Conservation (phyloP, 2,797 vertebrate genomes). For the Ciconia nigra region DNA sequence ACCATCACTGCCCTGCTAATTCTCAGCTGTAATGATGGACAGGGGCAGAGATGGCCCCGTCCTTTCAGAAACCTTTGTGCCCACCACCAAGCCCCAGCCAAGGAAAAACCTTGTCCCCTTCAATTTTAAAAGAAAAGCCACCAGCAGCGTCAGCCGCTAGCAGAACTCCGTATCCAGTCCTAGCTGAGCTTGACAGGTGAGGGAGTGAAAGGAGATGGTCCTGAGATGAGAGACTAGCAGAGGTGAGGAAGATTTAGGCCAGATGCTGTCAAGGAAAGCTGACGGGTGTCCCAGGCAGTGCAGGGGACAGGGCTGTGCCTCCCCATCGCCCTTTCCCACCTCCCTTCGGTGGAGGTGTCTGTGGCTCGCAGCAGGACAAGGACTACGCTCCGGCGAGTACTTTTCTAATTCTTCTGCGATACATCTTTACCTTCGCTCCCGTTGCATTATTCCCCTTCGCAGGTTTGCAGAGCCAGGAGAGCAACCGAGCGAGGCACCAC, state of each 20-base stretch:
- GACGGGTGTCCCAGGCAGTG: not conserved
- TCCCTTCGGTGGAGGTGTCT: not conserved
- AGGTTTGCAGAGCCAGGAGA: not conserved
- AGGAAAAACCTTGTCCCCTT: not conserved
- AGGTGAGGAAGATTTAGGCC: not conserved
- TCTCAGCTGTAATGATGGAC: not conserved
- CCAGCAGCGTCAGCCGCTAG: not conserved
- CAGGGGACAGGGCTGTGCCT: no score
- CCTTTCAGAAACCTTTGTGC: not conserved
- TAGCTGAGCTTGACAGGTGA: not conserved
- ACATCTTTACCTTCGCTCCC: not conserved
- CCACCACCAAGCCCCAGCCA: not conserved
- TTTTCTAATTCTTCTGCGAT: not conserved
- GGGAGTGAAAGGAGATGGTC: not conserved
- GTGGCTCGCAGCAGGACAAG: not conserved
- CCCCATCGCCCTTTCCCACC: not conserved
- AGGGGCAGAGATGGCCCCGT: not conserved
- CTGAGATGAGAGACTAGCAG: not conserved
- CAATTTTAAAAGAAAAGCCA: not conserved
- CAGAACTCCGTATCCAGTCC: not conserved
- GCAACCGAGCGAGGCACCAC: fast-evolving
- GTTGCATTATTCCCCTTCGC: not conserved
- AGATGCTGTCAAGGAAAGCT: not conserved
- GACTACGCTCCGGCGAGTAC: not conserved
- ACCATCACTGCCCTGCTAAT: not conserved